Conservation (phyloP, 1,140 invertebrate species). For the Drosophila tropicalis region DNA sequence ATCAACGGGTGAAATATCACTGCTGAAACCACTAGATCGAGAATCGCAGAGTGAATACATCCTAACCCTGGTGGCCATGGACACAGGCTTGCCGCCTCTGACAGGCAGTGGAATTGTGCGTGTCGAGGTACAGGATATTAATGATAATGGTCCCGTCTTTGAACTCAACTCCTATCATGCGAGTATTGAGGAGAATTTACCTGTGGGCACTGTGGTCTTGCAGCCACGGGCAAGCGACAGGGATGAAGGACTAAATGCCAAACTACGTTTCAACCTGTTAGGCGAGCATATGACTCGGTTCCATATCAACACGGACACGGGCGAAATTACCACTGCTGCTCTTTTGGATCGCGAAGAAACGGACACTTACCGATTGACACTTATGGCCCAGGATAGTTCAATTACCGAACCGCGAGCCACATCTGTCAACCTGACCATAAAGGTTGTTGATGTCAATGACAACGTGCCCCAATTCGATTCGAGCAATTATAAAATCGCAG, state of each 20-base stretch:
- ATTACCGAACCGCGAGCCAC: slow-evolving; percentile 90
- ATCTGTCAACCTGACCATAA: slow-evolving; percentile 92
- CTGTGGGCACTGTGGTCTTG: slow-evolving; percentile 88
- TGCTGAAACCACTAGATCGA: slow-evolving; percentile 91
- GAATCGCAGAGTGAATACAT: slow-evolving; percentile 92
- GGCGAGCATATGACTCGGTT: slow-evolving; percentile 92
- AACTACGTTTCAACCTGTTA: slow-evolving; percentile 91
- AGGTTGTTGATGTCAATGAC: slow-evolving; percentile 93
- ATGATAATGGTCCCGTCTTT: slow-evolving; percentile 95
- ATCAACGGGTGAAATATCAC: slow-evolving; percentile 93
- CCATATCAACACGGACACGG: slow-evolving; percentile 89
- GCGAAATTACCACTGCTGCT: slow-evolving; percentile 89
- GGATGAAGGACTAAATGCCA: slow-evolving; percentile 92
- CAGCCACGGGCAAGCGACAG: slow-evolving; percentile 90
- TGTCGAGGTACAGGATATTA: slow-evolving; percentile 95
- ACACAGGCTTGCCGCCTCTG: slow-evolving; percentile 94
- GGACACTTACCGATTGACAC: slow-evolving; percentile 89
- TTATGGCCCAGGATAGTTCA: slow-evolving; percentile 94
- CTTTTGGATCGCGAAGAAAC: slow-evolving; percentile 92
- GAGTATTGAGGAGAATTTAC: slow-evolving; percentile 90
- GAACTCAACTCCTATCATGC: slow-evolving; percentile 91
- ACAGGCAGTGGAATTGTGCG: slow-evolving; percentile 94
- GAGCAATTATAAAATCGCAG: slow-evolving; percentile 89
- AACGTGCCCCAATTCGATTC: slow-evolving; percentile 92
- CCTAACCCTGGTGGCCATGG: slow-evolving; percentile 94